Conservation (phyloP, 2,797 vertebrate species). For the Acrossocheilus wenchowensis region DNA sequence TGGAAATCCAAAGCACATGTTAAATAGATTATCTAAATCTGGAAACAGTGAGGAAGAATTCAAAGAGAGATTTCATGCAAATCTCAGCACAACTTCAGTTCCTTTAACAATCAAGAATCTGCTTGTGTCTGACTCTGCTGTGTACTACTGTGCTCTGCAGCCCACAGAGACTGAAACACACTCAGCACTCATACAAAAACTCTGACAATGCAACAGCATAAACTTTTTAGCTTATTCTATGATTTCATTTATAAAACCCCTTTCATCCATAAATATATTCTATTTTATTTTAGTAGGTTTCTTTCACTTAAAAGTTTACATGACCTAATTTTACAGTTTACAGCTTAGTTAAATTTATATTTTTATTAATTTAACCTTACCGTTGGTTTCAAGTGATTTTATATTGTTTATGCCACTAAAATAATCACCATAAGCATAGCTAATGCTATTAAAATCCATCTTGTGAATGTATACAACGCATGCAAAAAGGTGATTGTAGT, state of each 20-base stretch:
- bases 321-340: no score
- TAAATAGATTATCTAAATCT: not conserved
- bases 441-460: no score
- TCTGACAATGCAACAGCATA: not conserved
- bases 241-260: not conserved
- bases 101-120: no score
- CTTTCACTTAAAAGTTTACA: not conserved
- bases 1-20: not conserved
- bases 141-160: conserved; percentile 12
- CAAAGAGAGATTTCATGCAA: no score
- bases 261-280: not conserved
- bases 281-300: not conserved
- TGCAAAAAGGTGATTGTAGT: no score
- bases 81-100: no score
- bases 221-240: not conserved
- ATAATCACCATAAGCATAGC: no score
- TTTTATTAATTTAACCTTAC: no score
- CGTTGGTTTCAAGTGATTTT: no score
- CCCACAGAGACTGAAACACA: conserved; percentile 3
- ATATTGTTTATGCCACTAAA: no score
- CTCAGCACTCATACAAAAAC: conserved; percentile 6
- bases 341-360: no score
- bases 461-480: conserved; percentile 14
- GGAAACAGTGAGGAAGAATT: not conserved
- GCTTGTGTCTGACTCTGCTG: not conserved